phyloP scores from a whole-genome alignment of 1,140 invertebrate genomes.

The Vanessa tameamea region DNA sequence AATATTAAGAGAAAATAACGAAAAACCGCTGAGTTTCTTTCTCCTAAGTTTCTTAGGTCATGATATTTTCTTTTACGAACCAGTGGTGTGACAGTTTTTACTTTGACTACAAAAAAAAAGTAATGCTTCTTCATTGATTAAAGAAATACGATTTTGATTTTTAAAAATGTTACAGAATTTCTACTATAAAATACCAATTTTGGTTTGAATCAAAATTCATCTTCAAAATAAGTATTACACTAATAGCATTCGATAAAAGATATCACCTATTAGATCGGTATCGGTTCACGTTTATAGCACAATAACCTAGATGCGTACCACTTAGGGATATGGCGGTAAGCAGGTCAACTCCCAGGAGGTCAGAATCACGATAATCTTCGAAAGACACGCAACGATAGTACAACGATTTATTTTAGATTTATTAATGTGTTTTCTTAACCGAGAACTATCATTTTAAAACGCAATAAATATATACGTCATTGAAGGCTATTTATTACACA shows the following conservation, averaged over 20 bases:
- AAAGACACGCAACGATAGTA: constrained; percentile 52
- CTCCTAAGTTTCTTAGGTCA: too few species aligned
- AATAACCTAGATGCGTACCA: constrained; percentile 67
- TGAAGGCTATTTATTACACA: not conserved
- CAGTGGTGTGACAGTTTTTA: too few species aligned
- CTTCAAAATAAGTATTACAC: constrained; percentile 7
- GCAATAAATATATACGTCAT: not conserved
- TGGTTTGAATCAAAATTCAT: not conserved
- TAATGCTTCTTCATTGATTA: not conserved
- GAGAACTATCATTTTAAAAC: not conserved
- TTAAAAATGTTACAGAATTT: too few species aligned
- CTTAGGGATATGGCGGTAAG: constrained; percentile 63
- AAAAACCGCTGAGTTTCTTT: too few species aligned
- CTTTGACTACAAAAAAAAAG: not conserved
- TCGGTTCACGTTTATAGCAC: constrained; percentile 43
- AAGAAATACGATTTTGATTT: too few species aligned
- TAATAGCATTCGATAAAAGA: constrained; percentile 19
- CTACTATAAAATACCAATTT: not conserved
- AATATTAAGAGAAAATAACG: too few species aligned
- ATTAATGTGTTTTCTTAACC: not conserved
- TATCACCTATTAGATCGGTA: constrained; percentile 21
- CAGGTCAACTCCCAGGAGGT: constrained; percentile 64
- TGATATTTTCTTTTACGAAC: too few species aligned
- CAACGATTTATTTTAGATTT: not conserved
- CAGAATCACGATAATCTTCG: constrained; percentile 52